phyloP scores from a whole-genome alignment of 2,113 vertebrate genomes.

The Corythaixoides concolor region DNA sequence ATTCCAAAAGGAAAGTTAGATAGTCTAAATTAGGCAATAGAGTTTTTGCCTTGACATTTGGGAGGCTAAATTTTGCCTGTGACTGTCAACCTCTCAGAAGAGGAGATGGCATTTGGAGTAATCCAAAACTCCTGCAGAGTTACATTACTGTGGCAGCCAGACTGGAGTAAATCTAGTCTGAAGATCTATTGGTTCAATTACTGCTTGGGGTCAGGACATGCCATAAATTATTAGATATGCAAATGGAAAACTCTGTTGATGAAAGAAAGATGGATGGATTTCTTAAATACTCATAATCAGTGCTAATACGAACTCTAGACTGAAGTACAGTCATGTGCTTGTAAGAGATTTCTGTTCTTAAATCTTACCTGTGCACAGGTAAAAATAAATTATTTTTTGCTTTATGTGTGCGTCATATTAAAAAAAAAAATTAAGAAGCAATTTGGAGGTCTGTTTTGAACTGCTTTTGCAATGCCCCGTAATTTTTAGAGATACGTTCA shows the following conservation, averaged over 20 bases:
- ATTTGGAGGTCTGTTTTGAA: background rate
- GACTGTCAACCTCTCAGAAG: conserved; percentile 33
- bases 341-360: background rate
- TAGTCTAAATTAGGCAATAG: background rate
- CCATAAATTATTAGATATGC: conserved; percentile 68
- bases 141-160: conserved; percentile 60
- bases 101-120: conserved; percentile 60
- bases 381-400: background rate
- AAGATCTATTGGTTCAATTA: conserved; percentile 69
- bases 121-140: conserved; percentile 61
- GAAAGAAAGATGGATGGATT: conserved; percentile 60
- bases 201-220: conserved; percentile 48
- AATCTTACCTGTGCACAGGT: background rate
- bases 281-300: conserved; percentile 52
- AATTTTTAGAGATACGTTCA: background rate
- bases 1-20: background rate
- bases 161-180: conserved; percentile 18
- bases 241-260: conserved; percentile 53
- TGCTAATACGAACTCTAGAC: background rate
- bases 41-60: conserved; percentile 47
- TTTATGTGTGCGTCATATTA: background rate
- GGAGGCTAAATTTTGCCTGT: conserved; percentile 34
- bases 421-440: background rate
- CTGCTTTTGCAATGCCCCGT: background rate
- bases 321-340: background rate